phyloP scores from a whole-genome alignment of 2,113 vertebrate species.

The Psilopsiagon aymara region DNA sequence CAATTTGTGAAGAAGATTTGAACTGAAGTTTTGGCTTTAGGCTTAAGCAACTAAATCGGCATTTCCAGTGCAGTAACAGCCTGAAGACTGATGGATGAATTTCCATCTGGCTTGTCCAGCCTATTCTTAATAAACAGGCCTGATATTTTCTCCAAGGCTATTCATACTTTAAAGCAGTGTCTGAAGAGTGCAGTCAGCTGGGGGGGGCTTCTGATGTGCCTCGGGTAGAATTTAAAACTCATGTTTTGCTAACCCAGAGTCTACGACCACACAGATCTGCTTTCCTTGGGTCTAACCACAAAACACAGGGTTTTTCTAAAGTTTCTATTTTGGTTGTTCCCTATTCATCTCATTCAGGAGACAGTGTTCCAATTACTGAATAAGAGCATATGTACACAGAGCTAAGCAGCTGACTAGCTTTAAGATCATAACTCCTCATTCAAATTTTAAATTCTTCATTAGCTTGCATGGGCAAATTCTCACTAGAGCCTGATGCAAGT shows the following conservation, averaged over 20 bases:
- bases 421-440: slow-evolving; percentile 11
- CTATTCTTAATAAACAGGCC: not conserved
- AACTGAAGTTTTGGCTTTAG: not conserved
- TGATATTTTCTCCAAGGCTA: not conserved
- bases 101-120: not conserved
- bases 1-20: not conserved
- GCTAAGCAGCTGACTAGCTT: not conserved
- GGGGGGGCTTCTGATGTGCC: not conserved
- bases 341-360: slow-evolving; percentile 1
- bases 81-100: not conserved
- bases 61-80: not conserved
- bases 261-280: not conserved
- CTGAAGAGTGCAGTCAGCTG: not conserved
- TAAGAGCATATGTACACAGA: not conserved
- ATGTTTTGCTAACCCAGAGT: not conserved
- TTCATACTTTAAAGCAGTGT: not conserved
- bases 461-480: not conserved
- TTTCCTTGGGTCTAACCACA: not conserved
- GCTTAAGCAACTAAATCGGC: not conserved
- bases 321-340: not conserved
- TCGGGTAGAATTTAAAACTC: not conserved
- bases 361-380: not conserved
- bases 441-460: slow-evolving; percentile 17
- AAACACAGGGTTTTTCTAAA: not conserved
- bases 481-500: not conserved